Conservation (phyloP, 35 echinoderm and acorn worm genomes). For the Ophioderma brevispina region DNA sequence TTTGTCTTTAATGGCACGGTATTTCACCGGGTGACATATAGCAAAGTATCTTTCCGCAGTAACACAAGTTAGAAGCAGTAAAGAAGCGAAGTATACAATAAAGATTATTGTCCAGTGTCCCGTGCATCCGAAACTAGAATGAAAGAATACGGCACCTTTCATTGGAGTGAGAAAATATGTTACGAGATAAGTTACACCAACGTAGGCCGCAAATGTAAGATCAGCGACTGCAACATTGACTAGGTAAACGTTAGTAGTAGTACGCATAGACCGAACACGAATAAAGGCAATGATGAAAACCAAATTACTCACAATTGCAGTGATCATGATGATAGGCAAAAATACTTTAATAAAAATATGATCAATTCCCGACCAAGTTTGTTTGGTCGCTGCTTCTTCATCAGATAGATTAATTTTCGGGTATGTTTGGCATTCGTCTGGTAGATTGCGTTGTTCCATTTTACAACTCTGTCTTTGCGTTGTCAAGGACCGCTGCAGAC, state of each 20-base stretch:
- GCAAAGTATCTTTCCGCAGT: constrained; percentile 84
- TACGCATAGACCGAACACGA: constrained; percentile 76
- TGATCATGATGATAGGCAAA: constrained; percentile 74
- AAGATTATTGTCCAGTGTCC: constrained; percentile 27
- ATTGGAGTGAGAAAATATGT: constrained; percentile 32
- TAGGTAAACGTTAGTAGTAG: constrained; percentile 85
- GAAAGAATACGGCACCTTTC: constrained; percentile 32
- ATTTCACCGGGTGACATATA: constrained; percentile 81
- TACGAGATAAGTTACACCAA: constrained; percentile 39
- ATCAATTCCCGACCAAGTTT: neutral
- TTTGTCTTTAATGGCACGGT: constrained; percentile 58
- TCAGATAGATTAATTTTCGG: neutral
- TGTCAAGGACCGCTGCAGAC: too few species aligned
- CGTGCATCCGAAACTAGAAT: constrained; percentile 38
- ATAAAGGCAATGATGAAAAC: constrained; percentile 68
- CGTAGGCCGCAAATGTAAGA: constrained; percentile 62
- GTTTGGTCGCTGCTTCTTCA: neutral
- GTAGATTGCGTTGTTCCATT: too few species aligned
- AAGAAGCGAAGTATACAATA: constrained; percentile 56
- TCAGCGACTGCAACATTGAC: constrained; percentile 80
- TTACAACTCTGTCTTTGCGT: too few species aligned
- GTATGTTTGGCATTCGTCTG: too few species aligned
- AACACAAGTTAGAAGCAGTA: constrained; percentile 62
- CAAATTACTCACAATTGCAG: constrained; percentile 73
- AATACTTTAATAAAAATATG: constrained; percentile 51